Evolutionary conservation across 2,888 invertebrate species (phyloP).

Genomic region (Axea sp.): DNA sequence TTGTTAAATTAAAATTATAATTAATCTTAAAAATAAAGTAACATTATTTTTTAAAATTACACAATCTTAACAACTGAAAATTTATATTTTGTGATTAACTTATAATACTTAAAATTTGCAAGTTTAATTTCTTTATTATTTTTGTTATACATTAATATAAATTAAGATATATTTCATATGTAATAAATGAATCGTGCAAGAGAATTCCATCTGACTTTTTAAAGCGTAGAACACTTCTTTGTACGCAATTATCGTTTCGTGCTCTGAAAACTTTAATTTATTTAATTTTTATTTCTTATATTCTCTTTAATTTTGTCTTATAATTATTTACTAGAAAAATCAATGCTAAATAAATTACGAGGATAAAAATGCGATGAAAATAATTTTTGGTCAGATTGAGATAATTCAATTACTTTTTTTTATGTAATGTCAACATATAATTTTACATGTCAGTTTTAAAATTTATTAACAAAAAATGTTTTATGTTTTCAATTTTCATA

Average conservation of each 20-base stretch:
- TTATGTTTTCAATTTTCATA: neutral
- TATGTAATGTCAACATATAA: constrained; percentile 35
- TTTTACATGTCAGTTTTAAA: constrained; percentile 51
- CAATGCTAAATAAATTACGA: constrained; percentile 24
- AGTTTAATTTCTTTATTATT: too few species aligned
- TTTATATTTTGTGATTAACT: too few species aligned
- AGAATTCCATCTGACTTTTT: constrained; percentile 55
- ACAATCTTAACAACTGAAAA: too few species aligned
- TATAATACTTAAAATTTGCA: too few species aligned
- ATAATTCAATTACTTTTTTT: constrained; percentile 24
- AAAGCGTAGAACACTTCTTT: constrained; percentile 70
- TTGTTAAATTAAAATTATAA: too few species aligned
- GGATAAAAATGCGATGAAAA: constrained; percentile 47
- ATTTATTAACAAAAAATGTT: constrained; percentile 33
- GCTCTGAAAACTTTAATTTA: constrained; percentile 66
- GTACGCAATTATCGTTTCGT: constrained; percentile 70
- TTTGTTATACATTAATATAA: too few species aligned
- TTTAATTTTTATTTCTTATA: constrained; percentile 14
- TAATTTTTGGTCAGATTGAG: constrained; percentile 32
- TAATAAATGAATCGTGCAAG: constrained; percentile 32
- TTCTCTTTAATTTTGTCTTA: constrained; percentile 3
- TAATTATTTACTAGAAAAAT: constrained; percentile 48
- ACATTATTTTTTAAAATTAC: too few species aligned
- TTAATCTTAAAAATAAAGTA: too few species aligned
- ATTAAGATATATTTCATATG: too few species aligned